These are phyloP conservation scores for Ctenodactylus gundi DNA, from an alignment of 2,113 vertebrate genomes.

Conservation along the genomic window DNA sequence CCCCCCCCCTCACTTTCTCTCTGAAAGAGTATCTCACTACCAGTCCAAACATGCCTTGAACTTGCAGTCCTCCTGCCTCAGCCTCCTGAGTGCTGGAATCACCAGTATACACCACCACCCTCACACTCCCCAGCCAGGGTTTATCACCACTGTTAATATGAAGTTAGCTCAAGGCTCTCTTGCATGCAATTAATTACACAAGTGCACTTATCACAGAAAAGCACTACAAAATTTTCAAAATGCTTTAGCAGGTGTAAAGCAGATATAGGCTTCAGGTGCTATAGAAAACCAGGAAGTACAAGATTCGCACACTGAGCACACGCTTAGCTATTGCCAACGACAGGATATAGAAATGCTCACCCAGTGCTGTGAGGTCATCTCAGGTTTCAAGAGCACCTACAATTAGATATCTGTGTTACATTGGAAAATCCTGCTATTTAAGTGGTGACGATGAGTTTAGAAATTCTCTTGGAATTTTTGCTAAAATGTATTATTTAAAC, in stretches of 20 bases:
- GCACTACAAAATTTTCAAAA: background rate
- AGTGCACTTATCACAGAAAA: background rate
- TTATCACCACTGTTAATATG: background rate
- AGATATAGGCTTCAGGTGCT: background rate
- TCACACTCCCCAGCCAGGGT: background rate
- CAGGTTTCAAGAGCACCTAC: background rate
- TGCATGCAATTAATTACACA: background rate
- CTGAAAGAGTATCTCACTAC: background rate
- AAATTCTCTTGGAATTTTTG: background rate
- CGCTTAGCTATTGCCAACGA: background rate
- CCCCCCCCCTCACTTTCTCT: no score
- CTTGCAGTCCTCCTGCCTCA: background rate
- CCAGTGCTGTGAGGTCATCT: background rate
- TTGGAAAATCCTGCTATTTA: background rate
- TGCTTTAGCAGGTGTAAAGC: background rate
- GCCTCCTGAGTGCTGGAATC: background rate
- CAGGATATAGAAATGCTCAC: background rate
- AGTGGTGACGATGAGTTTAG: background rate
- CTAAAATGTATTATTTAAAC: background rate
- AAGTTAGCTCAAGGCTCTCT: background rate
- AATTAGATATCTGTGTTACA: background rate
- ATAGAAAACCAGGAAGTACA: background rate
- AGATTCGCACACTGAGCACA: background rate
- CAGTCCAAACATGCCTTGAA: background rate
- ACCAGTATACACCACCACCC: background rate